Conservation (phyloP, 2,888 invertebrate species). For the Lampropteryx suffumata region DNA sequence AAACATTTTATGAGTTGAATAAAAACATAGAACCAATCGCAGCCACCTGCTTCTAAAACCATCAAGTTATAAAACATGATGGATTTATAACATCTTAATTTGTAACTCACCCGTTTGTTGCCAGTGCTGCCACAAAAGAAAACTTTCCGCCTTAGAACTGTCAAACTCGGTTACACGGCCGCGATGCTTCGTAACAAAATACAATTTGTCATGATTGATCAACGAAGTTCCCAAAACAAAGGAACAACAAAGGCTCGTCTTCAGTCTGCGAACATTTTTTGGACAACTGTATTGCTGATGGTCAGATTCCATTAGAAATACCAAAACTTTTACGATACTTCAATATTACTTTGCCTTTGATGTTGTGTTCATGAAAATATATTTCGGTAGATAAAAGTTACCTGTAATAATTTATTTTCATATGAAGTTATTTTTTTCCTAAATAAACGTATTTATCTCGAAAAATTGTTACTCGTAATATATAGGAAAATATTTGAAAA, state of each 20-base stretch:
- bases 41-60: too few relatives aligned
- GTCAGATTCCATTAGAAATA: constrained; percentile 25
- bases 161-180: constrained; percentile 67
- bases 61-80: constrained; percentile 33
- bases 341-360: neutral
- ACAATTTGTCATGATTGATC: constrained; percentile 80
- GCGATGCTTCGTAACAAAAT: constrained; percentile 71
- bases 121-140: constrained; percentile 54
- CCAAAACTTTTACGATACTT: constrained; percentile 19
- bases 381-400: too few relatives aligned
- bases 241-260: constrained; percentile 54
- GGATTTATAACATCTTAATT: constrained; percentile 52
- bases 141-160: constrained; percentile 63
- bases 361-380: neutral
- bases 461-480: too few relatives aligned
- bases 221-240: constrained; percentile 71
- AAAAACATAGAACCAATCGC: too few relatives aligned
- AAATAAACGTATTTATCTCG: too few relatives aligned
- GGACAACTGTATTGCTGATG: constrained; percentile 40
- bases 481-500: too few relatives aligned
- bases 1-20: too few relatives aligned
- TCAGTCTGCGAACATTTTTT: constrained; percentile 50
- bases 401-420: too few relatives aligned
- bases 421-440: too few relatives aligned
- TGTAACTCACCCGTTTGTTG: constrained; percentile 58